Base-by-base conservation (phyloP, 2,113 vertebrate genomes). In the Phalacrocorax aristotelis region DNA sequence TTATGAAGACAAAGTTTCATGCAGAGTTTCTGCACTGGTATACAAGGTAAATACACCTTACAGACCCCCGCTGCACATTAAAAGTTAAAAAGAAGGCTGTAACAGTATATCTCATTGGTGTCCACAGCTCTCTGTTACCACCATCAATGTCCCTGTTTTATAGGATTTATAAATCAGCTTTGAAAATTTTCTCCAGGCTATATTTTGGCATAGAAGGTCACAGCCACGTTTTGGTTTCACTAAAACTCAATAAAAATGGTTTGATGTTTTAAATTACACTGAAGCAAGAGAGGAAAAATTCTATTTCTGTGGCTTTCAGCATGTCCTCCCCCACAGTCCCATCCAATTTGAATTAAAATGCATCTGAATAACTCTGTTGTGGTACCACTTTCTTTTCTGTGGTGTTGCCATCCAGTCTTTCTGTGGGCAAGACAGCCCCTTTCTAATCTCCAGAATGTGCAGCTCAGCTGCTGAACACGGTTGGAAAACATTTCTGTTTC, bases 241-340 rank as follows among this genome's bases (percentile, higher is more conserved):
- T 95, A 90, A 93, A 96, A 82, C 58, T 91, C 78, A 86, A 96
- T 96, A 95, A 94, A 97, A 96, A 68, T n/a, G 51, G 78, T 96
- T 96, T 97, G 96, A 96, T 91, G 94, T 97, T 96, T 97, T 95
- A 91, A 96, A 95, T 95, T 97, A 95, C 36, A 74, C 75, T 86
- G 66, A 96, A 80, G 91, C 38, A 70, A 91, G 91, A 87, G 78
- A 83, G 81, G 87, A 95, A 96, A 95, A 94, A 42, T 48, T 95
- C 66, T 93, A 66, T 93, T 96, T 93, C 75, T 95, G 87, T 90
- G 78, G 78, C 55, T 97, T 94, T 97, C 52, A 85, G 18, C 81
- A 66, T 94, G 95, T 96, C 75, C 89, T 79, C 75, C 86, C 85
- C 86, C 2, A 0, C 48, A 32, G 51, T 51, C 77, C 75, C 84